Conservation (phyloP, 2,113 vertebrate species). For the Martes martes region DNA sequence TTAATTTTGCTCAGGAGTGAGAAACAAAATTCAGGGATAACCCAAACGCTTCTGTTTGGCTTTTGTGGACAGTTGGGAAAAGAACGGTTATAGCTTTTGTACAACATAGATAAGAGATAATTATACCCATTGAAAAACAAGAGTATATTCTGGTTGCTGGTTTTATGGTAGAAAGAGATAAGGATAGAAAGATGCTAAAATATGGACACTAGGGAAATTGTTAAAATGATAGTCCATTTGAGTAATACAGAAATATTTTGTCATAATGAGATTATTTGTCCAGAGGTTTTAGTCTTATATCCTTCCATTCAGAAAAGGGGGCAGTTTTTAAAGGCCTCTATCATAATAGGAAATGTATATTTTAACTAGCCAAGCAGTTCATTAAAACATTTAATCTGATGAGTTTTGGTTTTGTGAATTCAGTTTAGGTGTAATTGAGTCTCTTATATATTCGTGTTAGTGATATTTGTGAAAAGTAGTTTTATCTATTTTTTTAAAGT, state of each 20-base stretch:
- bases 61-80: constrained; percentile 7
- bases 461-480: constrained; percentile 54
- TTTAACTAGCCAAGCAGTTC: constrained; percentile 52
- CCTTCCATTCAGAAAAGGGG: constrained; percentile 61
- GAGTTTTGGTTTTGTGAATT: constrained; percentile 51
- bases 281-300: constrained; percentile 46
- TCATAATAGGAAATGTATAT: constrained; percentile 63
- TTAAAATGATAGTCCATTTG: constrained; percentile 27
- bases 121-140: not conserved
- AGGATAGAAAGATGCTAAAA: constrained; percentile 24
- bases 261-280: constrained; percentile 59
- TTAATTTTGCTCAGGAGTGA: constrained; percentile 70
- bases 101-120: constrained; percentile 32
- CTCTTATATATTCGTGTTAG: constrained; percentile 49
- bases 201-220: constrained; percentile 34
- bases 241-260: constrained; percentile 68
- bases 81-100: constrained; percentile 56
- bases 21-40: constrained; percentile 68
- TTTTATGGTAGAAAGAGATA: constrained; percentile 36
- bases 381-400: constrained; percentile 20
- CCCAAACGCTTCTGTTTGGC: constrained; percentile 53
- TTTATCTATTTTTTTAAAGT: constrained; percentile 38
- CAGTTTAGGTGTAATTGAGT: constrained; percentile 12
- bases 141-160: constrained; percentile 52
- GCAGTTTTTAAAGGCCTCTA: constrained; percentile 54